phyloP scores from a whole-genome alignment of 37 sponge, comb jelly and placozoan genomes.

The Diacarnus erythraeanus region DNA sequence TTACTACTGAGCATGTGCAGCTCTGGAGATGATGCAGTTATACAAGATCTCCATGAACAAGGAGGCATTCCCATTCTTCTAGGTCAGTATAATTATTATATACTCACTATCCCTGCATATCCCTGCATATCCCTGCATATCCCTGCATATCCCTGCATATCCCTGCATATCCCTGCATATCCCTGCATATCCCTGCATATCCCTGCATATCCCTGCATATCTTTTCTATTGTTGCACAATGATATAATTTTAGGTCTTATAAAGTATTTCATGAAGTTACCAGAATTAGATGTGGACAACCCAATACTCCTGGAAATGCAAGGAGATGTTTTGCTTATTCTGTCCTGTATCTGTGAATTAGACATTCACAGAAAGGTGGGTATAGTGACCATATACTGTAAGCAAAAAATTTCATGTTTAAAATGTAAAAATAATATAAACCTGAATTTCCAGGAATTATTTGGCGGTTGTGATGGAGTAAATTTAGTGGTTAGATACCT shows the following conservation, averaged over 20 bases:
- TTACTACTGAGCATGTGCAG: conserved; percentile 84
- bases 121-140: not conserved
- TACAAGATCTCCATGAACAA: conserved; percentile 91
- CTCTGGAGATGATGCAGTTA: conserved; percentile 57
- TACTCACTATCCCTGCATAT: not conserved
- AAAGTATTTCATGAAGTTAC: conserved; percentile 10
- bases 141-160: not conserved
- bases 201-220: not conserved
- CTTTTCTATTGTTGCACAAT: not conserved
- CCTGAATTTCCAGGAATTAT: conserved; percentile 65
- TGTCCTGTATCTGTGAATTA: conserved; percentile 56
- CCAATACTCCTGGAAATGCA: conserved; percentile 75
- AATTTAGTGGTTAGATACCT: conserved; percentile 73
- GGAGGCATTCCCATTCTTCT: conserved; percentile 83
- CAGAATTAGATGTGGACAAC: not conserved
- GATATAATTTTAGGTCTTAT: conserved; percentile 30
- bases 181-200: not conserved
- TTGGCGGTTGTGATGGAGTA: conserved; percentile 91
- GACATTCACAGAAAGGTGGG: conserved; percentile 50
- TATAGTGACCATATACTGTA: not conserved
- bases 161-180: not conserved
- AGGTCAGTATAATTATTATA: conserved; percentile 26
- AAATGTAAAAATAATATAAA: not conserved
- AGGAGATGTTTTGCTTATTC: conserved; percentile 73
- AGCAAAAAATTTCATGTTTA: not conserved